phyloP scores from a whole-genome alignment of 2,113 vertebrate species.

The Embiotoca jacksoni region DNA sequence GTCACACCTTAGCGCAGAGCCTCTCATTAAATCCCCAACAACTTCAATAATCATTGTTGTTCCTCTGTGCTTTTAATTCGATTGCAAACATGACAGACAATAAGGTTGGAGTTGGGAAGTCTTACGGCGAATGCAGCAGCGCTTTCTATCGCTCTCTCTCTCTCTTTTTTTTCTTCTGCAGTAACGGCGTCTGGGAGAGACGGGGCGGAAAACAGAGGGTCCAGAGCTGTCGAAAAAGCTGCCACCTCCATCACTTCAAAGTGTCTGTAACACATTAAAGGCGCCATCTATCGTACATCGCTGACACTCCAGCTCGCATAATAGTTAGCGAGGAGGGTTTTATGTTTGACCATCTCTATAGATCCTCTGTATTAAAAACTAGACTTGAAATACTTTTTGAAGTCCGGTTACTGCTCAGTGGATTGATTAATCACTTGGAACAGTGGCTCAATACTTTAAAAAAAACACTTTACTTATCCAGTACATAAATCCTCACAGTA shows the following conservation, averaged over 20 bases:
- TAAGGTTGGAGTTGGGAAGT: conserved; percentile 67
- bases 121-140: conserved; percentile 41
- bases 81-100: conserved; percentile 65
- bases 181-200: conserved; percentile 50
- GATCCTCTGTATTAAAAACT: conserved; percentile 52
- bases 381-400: conserved; percentile 18
- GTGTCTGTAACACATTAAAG: conserved; percentile 65
- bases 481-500: conserved; percentile 1
- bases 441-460: conserved; percentile 5
- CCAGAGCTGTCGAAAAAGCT: conserved; percentile 70
- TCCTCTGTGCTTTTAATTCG: conserved; percentile 60
- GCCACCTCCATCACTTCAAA: conserved; percentile 73
- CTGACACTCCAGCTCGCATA: conserved; percentile 53
- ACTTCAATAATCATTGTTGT: conserved; percentile 69
- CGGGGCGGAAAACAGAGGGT: conserved; percentile 69
- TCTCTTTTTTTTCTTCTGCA: conserved; percentile 36
- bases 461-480: neutral
- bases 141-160: neutral
- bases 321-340: conserved; percentile 54
- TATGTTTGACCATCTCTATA: conserved; percentile 37
- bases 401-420: conserved; percentile 1
- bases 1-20: conserved; percentile 50
- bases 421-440: conserved; percentile 21
- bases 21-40: conserved; percentile 76
- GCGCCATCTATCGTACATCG: conserved; percentile 50